A percentile compares a stretch with the other conserved stretches of the same genome.
Evolutionary conservation across 2,797 vertebrate species (phyloP).

Genomic region (Acipenser oxyrinchus): DNA sequence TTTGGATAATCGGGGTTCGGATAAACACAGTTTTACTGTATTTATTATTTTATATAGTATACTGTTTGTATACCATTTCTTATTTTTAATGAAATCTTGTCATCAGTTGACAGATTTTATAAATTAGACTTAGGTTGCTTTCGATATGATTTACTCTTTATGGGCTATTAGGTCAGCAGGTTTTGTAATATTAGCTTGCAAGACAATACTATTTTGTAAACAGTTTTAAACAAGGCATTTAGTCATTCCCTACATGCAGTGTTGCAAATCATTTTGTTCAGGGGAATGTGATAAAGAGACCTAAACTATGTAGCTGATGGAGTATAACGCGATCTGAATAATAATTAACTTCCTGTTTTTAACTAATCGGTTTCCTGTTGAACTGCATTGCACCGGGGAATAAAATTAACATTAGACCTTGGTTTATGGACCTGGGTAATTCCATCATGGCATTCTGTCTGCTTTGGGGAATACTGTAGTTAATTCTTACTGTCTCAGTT

Average conservation of each 20-base stretch:
- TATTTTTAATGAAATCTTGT: no score
- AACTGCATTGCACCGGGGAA: constrained; percentile 11
- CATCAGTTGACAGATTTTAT: no score
- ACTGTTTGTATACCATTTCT: no score
- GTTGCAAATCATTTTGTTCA: no score
- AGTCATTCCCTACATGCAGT: no score
- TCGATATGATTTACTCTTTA: no score
- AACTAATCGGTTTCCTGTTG: constrained; percentile 9
- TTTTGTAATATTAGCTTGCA: neutral
- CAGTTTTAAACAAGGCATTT: constrained; percentile 8
- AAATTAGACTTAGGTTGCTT: no score
- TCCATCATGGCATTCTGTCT: constrained; percentile 1
- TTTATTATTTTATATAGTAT: no score
- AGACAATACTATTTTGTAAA: neutral
- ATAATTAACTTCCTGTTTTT: constrained; percentile 15
- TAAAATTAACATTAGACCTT: constrained; percentile 5
- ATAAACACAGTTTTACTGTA: no score
- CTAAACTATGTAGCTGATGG: neutral
- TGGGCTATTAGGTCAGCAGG: no score
- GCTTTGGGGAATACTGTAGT: neutral
- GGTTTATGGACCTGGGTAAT: neutral
- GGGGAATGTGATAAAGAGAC: neutral
- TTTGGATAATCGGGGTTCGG: no score
- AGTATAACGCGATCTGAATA: neutral
- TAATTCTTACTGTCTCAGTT: neutral